Conservation (phyloP, 2,797 vertebrate genomes). For the Argya squamiceps region DNA sequence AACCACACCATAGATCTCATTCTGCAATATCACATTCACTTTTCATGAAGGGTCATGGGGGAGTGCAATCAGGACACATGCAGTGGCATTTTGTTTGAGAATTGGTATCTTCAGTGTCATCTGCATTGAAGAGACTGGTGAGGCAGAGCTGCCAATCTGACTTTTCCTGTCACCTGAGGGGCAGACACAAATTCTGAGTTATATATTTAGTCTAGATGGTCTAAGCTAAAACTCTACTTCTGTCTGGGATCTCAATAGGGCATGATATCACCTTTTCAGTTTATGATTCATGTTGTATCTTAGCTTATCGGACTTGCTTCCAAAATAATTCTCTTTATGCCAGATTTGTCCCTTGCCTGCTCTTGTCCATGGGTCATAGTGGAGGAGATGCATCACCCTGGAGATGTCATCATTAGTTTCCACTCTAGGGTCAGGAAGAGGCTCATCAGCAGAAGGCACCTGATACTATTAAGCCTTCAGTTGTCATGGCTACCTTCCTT, state of each 20-base stretch:
- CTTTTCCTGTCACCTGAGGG: not conserved
- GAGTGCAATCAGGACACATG: not conserved
- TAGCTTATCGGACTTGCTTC: not conserved
- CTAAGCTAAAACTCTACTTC: not conserved
- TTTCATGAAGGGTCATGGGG: not conserved
- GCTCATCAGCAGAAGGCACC: constrained; percentile 36
- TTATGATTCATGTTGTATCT: not conserved
- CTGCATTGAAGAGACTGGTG: not conserved
- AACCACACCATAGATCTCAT: not conserved
- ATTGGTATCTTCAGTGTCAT: not conserved
- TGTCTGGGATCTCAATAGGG: not conserved
- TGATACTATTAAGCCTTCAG: constrained; percentile 54
- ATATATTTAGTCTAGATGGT: not conserved
- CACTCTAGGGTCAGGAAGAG: not conserved
- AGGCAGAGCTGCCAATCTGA: not conserved
- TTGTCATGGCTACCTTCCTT: constrained; percentile 62
- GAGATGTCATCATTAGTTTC: constrained; percentile 44
- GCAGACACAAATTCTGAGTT: not conserved
- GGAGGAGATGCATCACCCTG: constrained; percentile 9
- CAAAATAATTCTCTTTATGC: not conserved
- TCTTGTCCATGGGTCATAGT: constrained; percentile 1
- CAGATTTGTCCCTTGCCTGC: not conserved
- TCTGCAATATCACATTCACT: not conserved
- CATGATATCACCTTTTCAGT: not conserved
- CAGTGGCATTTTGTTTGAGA: not conserved